Evolutionary conservation across 2,888 invertebrate genomes (phyloP).

Genomic region (Tiliacea citrago): DNA sequence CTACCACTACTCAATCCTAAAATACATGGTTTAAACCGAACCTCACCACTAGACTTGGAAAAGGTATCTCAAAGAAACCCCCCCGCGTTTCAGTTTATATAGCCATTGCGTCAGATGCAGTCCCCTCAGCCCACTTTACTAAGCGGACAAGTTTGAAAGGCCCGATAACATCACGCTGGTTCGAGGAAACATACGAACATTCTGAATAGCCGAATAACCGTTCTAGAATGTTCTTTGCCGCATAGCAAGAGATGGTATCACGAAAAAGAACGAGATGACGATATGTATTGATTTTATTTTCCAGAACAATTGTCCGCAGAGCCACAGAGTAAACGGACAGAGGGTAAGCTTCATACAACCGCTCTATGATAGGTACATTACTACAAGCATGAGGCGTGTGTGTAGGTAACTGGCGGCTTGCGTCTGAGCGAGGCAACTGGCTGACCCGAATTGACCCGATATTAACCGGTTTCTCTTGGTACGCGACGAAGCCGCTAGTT

Average conservation of each 20-base stretch:
- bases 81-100: conserved; percentile 71
- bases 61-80: conserved; percentile 72
- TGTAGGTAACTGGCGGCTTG: too few species aligned
- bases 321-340: background rate
- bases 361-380: too few species aligned
- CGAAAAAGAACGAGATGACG: conserved; percentile 45
- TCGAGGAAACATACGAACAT: conserved; percentile 10
- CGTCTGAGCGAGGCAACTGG: too few species aligned
- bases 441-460: too few species aligned
- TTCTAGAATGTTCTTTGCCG: conserved; percentile 76
- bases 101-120: conserved; percentile 63
- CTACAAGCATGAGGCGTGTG: too few species aligned
- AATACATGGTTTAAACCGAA: conserved; percentile 68
- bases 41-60: conserved; percentile 77
- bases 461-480: too few species aligned
- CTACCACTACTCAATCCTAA: conserved; percentile 67
- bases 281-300: conserved; percentile 49
- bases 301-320: conserved; percentile 66
- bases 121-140: conserved; percentile 60
- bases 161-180: conserved; percentile 10
- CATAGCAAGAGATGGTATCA: conserved; percentile 65
- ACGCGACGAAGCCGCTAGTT: too few species aligned
- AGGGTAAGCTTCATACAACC: too few species aligned
- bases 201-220: conserved; percentile 62
- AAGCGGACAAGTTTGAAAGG: conserved; percentile 53